These are phyloP conservation scores for Dissostichus mawsoni DNA, from an alignment of 2,113 vertebrate genomes.

Conservation along the genomic window DNA sequence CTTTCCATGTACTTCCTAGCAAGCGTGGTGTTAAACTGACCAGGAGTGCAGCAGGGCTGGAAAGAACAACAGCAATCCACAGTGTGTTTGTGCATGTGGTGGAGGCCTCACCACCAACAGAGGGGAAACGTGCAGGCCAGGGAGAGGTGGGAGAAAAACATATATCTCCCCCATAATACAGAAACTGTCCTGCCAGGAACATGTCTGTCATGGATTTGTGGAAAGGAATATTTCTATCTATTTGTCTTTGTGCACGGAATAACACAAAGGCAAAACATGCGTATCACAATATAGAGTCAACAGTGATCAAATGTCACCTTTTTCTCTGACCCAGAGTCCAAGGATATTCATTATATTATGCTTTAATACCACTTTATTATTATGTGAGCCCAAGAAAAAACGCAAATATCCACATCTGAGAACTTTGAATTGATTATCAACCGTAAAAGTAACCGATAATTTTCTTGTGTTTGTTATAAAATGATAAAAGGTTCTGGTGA, in stretches of 20 bases:
- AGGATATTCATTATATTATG: too few species aligned
- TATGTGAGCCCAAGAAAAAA: too few species aligned
- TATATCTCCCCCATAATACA: slow-evolving; percentile 1
- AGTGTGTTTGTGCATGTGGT: slow-evolving; percentile 23
- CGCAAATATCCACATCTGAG: background rate
- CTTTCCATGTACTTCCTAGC: slow-evolving; percentile 34
- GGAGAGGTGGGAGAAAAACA: slow-evolving; percentile 22
- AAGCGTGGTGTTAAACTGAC: background rate
- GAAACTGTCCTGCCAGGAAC: slow-evolving; percentile 26
- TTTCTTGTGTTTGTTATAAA: background rate
- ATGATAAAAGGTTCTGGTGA: slow-evolving; percentile 31
- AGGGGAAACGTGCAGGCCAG: slow-evolving; percentile 16
- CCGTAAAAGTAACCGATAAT: background rate
- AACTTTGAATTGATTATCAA: background rate
- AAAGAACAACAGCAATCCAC: slow-evolving; percentile 47
- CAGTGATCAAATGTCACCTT: background rate
- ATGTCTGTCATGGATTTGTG: slow-evolving; percentile 1
- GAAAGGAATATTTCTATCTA: background rate
- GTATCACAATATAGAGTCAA: background rate
- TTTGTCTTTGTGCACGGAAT: background rate
- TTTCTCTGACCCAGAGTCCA: background rate
- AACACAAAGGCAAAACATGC: too few species aligned
- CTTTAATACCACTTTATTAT: background rate
- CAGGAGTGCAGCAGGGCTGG: slow-evolving; percentile 27
- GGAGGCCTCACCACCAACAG: slow-evolving; percentile 16